Evolutionary conservation across 2,888 invertebrate genomes (phyloP), one percentile per base, ranked within the genome.

Genomic region (Heliconius erato): DNA sequence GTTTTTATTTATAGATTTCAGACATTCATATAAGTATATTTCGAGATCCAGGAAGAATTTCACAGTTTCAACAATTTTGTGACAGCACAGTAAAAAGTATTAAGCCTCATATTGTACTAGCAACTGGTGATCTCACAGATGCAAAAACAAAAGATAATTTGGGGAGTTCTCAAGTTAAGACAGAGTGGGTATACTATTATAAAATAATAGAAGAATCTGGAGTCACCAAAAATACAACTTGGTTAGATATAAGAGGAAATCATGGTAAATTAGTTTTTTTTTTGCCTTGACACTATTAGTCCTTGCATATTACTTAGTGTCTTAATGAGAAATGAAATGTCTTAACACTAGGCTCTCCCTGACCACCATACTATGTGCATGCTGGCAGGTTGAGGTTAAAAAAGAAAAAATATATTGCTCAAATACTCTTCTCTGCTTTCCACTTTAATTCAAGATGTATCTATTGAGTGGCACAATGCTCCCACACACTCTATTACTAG

Each of bases 201-300:
- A 96, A 97, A 88, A 96, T 98, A 84, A 94, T 99, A 59, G 94
- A 97, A 76, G 97, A 97, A 86, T 97, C 97, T 71, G 96, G 97
- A 87, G 96, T 98, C 40, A 95, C 95, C 78, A 95, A 97, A 69
- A 97, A 97, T 89, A 98, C 98, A 4, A 93, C 97, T 54, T 99
- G 99, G 98, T 94, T 99, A 84, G 99, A 99, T 94, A 97, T 98
- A 85, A 96, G 99, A 92, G 99, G 99, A 92, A 99, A 99, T 96
- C 99, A 99, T 96, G 98, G 98, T 98, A 95, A 91, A 90, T 84
- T 65, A 89, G 86, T 69, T 28, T 16, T 59, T 16, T 79, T 76
- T 32, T n/a, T 54, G 54, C 19, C 7, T 54, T 54, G 19, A 23
- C 3, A 2, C 54, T 23, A 54, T 54, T 23, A 54, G 7, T 9